Conservation (phyloP, 2,888 invertebrate species). For the Gryllus longicercus region DNA sequence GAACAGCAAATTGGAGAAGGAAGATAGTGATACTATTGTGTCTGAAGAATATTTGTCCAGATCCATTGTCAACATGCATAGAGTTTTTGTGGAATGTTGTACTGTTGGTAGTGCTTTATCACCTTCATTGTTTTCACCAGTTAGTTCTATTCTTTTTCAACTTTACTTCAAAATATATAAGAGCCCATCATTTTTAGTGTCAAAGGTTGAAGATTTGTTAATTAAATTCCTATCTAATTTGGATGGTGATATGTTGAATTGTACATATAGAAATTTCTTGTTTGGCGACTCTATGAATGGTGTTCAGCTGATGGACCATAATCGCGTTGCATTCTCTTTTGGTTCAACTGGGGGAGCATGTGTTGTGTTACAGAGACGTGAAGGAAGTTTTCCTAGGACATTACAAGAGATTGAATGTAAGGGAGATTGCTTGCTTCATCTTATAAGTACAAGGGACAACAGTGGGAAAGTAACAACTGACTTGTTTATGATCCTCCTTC, state of each 20-base stretch:
- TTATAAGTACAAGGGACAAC: slow-evolving; percentile 33
- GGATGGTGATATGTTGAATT: background rate
- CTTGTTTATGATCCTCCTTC: slow-evolving; percentile 33
- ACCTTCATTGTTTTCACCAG: slow-evolving; percentile 40
- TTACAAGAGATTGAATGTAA: slow-evolving; percentile 30
- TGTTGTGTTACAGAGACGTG: slow-evolving; percentile 28
- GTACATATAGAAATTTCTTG: slow-evolving; percentile 37
- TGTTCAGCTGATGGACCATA: slow-evolving; percentile 41
- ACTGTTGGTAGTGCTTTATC: background rate
- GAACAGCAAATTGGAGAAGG: background rate
- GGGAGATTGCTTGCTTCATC: slow-evolving; percentile 34
- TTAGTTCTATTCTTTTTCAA: slow-evolving; percentile 44
- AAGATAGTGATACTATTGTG: slow-evolving; percentile 23
- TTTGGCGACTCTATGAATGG: slow-evolving; percentile 41
- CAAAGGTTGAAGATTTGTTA: slow-evolving; percentile 38
- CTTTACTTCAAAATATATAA: slow-evolving; percentile 38
- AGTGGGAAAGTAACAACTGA: slow-evolving; percentile 33
- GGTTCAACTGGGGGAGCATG: slow-evolving; percentile 36
- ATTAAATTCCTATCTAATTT: slow-evolving; percentile 36
- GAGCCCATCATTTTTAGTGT: slow-evolving; percentile 39
- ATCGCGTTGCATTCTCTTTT: slow-evolving; percentile 41
- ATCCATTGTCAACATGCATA: slow-evolving; percentile 45
- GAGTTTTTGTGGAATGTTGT: slow-evolving; percentile 42
- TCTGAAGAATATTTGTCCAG: slow-evolving; percentile 44
- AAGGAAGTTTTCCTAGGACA: slow-evolving; percentile 19